Evolutionary conservation across 2,888 invertebrate genomes (phyloP).

Genomic region (Ctena decussata): DNA sequence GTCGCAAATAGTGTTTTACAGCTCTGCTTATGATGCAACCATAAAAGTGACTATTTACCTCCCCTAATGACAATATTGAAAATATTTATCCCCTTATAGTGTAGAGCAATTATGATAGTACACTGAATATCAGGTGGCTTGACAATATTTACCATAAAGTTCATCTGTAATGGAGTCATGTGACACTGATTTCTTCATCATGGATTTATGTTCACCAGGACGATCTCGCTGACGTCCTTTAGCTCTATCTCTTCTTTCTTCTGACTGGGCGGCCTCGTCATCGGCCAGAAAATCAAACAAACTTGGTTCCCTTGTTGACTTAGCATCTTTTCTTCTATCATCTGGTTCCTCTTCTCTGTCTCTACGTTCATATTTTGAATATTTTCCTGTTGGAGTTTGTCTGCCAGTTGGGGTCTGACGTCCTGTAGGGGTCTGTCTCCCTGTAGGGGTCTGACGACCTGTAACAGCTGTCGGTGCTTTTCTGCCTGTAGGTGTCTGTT

Average conservation of each 20-base stretch:
- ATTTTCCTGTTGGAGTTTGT: conserved; percentile 22
- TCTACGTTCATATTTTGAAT: conserved; percentile 15
- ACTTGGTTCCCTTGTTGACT: conserved; percentile 50
- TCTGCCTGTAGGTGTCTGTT: conserved; percentile 19
- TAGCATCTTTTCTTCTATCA: conserved; percentile 23
- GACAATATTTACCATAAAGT: conserved; percentile 28
- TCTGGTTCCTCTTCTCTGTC: conserved; percentile 21
- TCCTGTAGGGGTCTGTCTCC: conserved; percentile 15
- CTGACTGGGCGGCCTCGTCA: conserved; percentile 10
- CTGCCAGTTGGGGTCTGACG: conserved; percentile 51
- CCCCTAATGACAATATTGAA: no score
- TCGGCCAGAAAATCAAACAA: conserved; percentile 69
- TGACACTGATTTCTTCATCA: conserved; percentile 54
- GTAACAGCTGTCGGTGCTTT: conserved; percentile 37
- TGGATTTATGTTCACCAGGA: conserved; percentile 27
- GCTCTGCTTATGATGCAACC: no score
- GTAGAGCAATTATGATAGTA: no score
- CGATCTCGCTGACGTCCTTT: conserved; percentile 18
- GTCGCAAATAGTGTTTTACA: no score
- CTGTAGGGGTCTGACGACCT: conserved; percentile 1
- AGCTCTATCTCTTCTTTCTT: conserved; percentile 9
- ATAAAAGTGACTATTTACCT: no score
- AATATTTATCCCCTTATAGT: no score
- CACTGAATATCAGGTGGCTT: no score
- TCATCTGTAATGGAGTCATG: conserved; percentile 68